Conservation (phyloP, 2,888 invertebrate genomes). For the Cosmopolites sordidus region DNA sequence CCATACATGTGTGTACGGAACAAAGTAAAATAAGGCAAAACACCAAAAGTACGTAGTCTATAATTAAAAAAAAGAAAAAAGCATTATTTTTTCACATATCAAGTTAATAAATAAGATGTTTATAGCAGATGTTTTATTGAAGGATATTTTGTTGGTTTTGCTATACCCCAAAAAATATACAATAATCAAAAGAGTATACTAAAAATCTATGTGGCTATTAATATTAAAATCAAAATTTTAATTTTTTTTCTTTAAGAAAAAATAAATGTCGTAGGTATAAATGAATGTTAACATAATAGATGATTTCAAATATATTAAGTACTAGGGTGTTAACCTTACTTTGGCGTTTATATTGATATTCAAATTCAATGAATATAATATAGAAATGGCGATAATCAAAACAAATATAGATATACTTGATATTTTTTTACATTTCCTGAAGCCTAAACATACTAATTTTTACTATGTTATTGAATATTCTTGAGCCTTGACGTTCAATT, state of each 20-base stretch:
- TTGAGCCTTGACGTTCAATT: too few relatives aligned
- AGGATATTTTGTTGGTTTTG: constrained; percentile 23
- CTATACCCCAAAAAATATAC: constrained; percentile 4
- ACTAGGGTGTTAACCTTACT: constrained; percentile 4
- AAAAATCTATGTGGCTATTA: constrained; percentile 18
- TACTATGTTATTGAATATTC: too few relatives aligned
- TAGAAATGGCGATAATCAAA: too few relatives aligned
- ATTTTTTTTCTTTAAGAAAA: not conserved
- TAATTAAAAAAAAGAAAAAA: constrained; percentile 17
- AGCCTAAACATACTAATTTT: too few relatives aligned
- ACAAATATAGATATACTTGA: too few relatives aligned
- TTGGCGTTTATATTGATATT: not conserved
- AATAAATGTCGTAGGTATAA: constrained; percentile 12
- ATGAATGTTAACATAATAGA: constrained; percentile 9
- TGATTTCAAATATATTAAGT: constrained; percentile 9
- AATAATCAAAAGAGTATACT: constrained; percentile 16
- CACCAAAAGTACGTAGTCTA: constrained; percentile 27
- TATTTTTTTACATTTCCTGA: too few relatives aligned
- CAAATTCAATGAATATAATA: not conserved
- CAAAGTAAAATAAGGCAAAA: constrained; percentile 25
- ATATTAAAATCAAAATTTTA: constrained; percentile 13
- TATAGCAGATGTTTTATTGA: constrained; percentile 20
- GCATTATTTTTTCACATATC: constrained; percentile 37
- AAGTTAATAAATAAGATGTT: constrained; percentile 30
- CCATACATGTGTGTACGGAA: constrained; percentile 5